phyloP scores from a whole-genome alignment of 2,113 vertebrate genomes.

The Hydropotes inermis region DNA sequence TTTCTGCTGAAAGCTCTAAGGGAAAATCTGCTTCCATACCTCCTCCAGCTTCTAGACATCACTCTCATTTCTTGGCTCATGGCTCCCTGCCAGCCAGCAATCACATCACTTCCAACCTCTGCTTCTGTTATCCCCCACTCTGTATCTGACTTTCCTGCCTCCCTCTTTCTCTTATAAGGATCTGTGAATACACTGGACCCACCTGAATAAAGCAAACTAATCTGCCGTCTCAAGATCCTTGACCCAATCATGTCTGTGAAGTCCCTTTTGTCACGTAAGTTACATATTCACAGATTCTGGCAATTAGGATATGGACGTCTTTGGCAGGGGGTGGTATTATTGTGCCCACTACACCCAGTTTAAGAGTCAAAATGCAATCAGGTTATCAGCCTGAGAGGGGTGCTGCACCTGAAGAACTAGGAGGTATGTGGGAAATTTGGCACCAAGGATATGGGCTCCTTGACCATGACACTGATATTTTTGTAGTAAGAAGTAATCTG shows the following conservation, averaged over 20 bases:
- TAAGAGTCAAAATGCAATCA: background rate
- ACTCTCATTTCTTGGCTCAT: background rate
- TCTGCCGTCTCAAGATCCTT: background rate
- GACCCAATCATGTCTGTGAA: background rate
- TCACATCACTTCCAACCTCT: background rate
- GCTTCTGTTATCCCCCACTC: background rate
- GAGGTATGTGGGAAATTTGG: background rate
- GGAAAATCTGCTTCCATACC: background rate
- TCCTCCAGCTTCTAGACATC: background rate
- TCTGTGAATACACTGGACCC: background rate
- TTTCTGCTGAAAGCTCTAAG: background rate
- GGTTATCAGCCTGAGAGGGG: background rate
- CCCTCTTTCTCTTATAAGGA: background rate
- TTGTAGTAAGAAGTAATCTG: background rate
- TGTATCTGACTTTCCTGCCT: background rate
- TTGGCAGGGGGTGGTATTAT: background rate
- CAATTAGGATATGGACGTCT: background rate
- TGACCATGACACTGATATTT: background rate
- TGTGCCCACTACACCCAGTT: background rate
- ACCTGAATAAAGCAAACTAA: background rate
- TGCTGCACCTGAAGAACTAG: background rate
- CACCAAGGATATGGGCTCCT: background rate
- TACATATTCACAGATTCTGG: background rate
- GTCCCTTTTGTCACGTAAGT: background rate
- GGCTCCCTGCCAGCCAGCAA: background rate